Percentiles rank a stretch among this genome's conserved stretches.
Evolutionary conservation across 2,888 invertebrate genomes (phyloP).

Genomic region (Eristalis intricaria): DNA sequence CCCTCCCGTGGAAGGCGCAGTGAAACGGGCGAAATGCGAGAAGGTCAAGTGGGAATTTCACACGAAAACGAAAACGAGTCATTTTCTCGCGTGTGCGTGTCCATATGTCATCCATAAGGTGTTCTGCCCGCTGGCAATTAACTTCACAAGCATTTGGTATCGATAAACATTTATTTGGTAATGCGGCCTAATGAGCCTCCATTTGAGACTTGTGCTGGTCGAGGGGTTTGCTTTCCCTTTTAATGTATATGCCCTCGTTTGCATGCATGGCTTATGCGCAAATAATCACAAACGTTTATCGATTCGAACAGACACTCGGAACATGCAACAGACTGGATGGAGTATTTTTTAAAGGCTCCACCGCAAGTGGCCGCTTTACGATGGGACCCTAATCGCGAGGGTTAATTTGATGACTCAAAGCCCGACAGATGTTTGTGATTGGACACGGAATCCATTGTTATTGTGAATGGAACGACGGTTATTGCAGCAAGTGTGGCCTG

Average conservation of each 20-base stretch:
- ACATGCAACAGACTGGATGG: neutral
- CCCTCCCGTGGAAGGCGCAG: neutral
- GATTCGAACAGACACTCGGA: neutral
- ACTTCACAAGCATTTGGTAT: conserved; percentile 33
- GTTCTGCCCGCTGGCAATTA: conserved; percentile 40
- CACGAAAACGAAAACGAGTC: conserved; percentile 36
- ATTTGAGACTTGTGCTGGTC: neutral
- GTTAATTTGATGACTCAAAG: neutral
- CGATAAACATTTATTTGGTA: conserved; percentile 35
- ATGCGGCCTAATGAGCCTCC: conserved; percentile 1
- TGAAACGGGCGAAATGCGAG: neutral
- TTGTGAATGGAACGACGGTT: no score
- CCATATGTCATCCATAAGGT: conserved; percentile 18
- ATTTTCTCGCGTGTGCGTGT: conserved; percentile 7
- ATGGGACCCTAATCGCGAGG: neutral
- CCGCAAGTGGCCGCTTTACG: neutral
- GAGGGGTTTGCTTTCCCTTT: neutral
- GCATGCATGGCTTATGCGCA: neutral
- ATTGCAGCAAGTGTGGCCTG: no score
- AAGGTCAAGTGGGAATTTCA: conserved; percentile 36
- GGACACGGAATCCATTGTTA: neutral
- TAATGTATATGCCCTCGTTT: neutral
- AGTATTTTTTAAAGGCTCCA: neutral
- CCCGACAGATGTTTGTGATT: neutral
- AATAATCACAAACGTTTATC: neutral